Conservation (phyloP, 2,113 vertebrate genomes). For the Leptodactylus fuscus region DNA sequence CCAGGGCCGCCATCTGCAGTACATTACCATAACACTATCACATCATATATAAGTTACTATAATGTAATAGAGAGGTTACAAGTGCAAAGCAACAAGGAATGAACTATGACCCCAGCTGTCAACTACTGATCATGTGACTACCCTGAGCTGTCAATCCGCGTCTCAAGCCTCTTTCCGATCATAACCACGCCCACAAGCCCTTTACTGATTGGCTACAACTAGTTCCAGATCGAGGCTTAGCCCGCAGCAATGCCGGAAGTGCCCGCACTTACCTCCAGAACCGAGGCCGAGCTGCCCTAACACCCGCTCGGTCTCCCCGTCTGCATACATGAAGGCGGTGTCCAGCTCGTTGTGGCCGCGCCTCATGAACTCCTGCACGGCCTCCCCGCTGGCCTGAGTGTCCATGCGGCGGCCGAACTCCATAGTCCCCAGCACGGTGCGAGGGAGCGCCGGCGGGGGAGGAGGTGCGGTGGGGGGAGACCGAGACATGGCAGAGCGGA, state of each 20-base stretch:
- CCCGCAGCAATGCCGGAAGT: conserved; percentile 40
- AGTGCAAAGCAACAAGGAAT: too few relatives aligned
- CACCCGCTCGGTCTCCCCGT: conserved; percentile 84
- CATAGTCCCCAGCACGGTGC: conserved; percentile 85
- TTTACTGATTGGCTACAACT: neutral
- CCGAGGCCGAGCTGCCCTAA: conserved; percentile 81
- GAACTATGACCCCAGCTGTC: too few relatives aligned
- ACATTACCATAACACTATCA: too few relatives aligned
- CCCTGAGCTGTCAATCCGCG: neutral
- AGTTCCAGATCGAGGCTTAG: neutral
- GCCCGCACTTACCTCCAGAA: conserved; percentile 66
- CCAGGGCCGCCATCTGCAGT: too few relatives aligned
- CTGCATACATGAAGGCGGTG: conserved; percentile 86
- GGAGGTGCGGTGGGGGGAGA: neutral
- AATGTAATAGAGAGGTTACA: too few relatives aligned
- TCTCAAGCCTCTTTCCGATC: neutral
- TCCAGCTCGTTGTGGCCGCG: conserved; percentile 81
- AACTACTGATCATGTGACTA: neutral
- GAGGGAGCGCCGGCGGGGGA: conserved; percentile 64
- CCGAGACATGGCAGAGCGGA: conserved; percentile 19
- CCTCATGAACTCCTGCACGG: conserved; percentile 78
- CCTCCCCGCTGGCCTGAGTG: conserved; percentile 70
- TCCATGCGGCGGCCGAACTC: conserved; percentile 85
- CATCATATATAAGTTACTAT: too few relatives aligned
- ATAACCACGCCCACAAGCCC: neutral